Percentiles rank a stretch among this genome's conserved stretches.
phyloP scores from a whole-genome alignment of 23 tunicate species.

The Botrylloides violaceus region DNA sequence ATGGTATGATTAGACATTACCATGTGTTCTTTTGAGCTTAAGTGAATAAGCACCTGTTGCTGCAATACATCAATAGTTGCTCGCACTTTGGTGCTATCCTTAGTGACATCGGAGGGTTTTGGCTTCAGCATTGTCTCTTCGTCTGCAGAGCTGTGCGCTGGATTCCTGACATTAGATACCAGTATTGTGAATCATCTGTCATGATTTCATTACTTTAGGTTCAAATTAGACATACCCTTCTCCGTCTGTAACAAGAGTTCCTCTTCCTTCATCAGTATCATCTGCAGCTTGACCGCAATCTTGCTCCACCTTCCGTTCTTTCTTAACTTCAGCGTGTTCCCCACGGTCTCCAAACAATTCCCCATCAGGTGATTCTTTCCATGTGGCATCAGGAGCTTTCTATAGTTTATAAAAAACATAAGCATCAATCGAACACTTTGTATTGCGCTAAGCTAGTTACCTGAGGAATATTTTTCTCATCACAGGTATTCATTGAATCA shows the following conservation, averaged over 20 bases:
- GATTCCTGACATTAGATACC: constrained; percentile 9
- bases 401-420: too few species aligned
- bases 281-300: constrained; percentile 12
- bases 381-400: constrained; percentile 43
- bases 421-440: too few species aligned
- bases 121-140: not conserved
- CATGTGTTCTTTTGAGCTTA: not conserved
- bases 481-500: not conserved
- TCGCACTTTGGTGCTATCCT: constrained; percentile 4
- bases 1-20: not conserved
- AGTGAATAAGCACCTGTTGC: constrained; percentile 15
- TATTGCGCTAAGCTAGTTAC: too few species aligned
- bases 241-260: constrained; percentile 39
- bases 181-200: not conserved
- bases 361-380: constrained; percentile 43
- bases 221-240: constrained; percentile 27
- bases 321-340: not conserved
- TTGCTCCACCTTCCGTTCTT: not conserved
- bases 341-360: not conserved
- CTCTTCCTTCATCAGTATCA: constrained; percentile 48
- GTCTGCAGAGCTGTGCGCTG: constrained; percentile 20
- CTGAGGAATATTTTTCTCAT: not conserved
- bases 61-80: constrained; percentile 17
- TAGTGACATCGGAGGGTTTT: not conserved
- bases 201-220: not conserved